Base-by-base conservation (phyloP, 37 sponge, comb jelly and placozoan species). In the Spongilla lacustris region DNA sequence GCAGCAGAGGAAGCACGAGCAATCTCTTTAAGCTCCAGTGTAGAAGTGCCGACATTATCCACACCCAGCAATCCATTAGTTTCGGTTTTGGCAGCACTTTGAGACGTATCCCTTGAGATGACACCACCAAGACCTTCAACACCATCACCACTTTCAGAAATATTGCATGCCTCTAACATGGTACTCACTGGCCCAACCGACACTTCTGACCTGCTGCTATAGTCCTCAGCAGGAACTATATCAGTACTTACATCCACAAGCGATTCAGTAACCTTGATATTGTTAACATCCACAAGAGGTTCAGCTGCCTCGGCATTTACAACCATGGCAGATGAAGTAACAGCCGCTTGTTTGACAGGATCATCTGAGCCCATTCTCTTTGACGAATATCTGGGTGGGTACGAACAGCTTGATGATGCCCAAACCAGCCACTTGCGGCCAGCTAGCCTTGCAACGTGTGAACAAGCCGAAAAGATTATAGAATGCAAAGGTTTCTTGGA, bases 371-470 rank as follows among this genome's bases (percentile, higher is more conserved):
- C 19, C 11, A 14, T 1, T 14, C 1, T 17, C 21, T 58, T 58
- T 58, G 58, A 58, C 21, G 19, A 8, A 58, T 3, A 23, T 24
- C 73, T 75, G 5, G 66, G 30, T 37, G 92, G 92, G 36, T 87
- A 85, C 1, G 88, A 85, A 2, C 75, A 27, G 17, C 89, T 85
- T 25, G 73, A 66, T 0, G 92, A 88, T 2, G 85, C 85, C 92
- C 92, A 92, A 35, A 92, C 85, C 13, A 81, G 48, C 87, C 87
- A 88, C 37, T 84, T 74, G 23, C 69, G 69, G 10, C 79, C 74
- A 36, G 88, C 27, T 4, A 87, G 71, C 50, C 85, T 87, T 4
- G 88, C 89, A 67, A 88, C 74, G 27, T 88, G 88, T 10, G 80
- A 33, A 30, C 85, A 81, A 21, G 34, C 10, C 3, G 50, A 71